Base-by-base conservation (phyloP, 1,140 invertebrate genomes). In the Drosophila oshimai region DNA sequence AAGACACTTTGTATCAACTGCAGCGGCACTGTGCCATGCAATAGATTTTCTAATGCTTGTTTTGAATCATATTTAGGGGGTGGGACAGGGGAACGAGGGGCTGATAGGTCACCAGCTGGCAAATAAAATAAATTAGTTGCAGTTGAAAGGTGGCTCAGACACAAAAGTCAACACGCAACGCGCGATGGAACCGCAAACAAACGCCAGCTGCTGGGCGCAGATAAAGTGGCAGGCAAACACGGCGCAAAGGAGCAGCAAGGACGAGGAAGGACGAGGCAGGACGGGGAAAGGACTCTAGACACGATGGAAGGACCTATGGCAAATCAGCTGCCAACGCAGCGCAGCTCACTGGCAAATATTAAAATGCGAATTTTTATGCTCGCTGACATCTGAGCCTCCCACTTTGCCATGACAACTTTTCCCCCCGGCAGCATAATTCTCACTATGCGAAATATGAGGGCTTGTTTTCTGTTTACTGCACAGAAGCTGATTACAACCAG, bases 91-190 rank as follows among this genome's bases (percentile, higher is more conserved):
- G 17, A 0, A 10, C 7, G 10, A 10, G 5, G 6, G 5, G 28
- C 15, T 20, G 37, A 29, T 50, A 31, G 36, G 60, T 64, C 41
- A 70, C 64, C 70, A 60, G 78, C 70, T 86, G 76, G 80, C 80
- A 86, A 86, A 86, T 86, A 86, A 86, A 86, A 86, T 86, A 86
- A 86, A 86, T 86, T 86, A 86, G 80, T 69, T 86, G 80, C 80
- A 86, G 81, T 86, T 84, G 80, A 84, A 84, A 84, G 80, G 80
- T 86, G 76, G 80, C 81, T 87, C 81, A 86, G 80, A 76, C 71
- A 74, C 71, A 87, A 86, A 80, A 86, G 80, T 86, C 80, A 86
- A 87, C 80, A 86, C 81, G 81, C 80, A 84, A 86, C 78, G 80
- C 77, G 69, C 76, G 76, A 54, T 86, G 76, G 67, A 74, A 76